Conservation (phyloP, 1,140 invertebrate genomes). For the Achatina immaculata region DNA sequence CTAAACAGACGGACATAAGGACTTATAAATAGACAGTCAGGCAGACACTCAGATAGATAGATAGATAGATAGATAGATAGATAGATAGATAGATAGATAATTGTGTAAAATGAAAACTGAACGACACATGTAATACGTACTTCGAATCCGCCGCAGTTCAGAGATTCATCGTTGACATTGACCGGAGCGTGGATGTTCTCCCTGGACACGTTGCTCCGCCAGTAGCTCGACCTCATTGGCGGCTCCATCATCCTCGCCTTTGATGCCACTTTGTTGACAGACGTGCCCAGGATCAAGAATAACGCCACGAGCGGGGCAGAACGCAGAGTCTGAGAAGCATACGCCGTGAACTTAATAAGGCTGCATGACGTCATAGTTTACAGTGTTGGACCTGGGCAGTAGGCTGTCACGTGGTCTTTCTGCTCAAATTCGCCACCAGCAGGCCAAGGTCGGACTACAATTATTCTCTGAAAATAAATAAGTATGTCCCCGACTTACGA, state of each 20-base stretch:
- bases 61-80: background rate
- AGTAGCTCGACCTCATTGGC: constrained; percentile 90
- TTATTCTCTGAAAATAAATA: too few relatives aligned
- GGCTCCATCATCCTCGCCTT: constrained; percentile 90
- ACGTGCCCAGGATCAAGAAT: background rate
- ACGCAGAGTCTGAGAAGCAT: background rate
- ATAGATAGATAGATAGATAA: background rate
- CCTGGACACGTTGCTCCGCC: constrained; percentile 84
- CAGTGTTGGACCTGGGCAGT: too few relatives aligned
- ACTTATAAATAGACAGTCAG: background rate
- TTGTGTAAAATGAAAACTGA: too few relatives aligned
- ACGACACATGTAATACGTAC: too few relatives aligned
- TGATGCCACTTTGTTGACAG: constrained; percentile 67
- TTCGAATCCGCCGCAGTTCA: constrained; percentile 84
- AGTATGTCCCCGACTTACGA: too few relatives aligned
- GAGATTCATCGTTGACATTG: constrained; percentile 92
- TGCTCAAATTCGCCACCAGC: too few relatives aligned
- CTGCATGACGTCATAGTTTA: background rate
- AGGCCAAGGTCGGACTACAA: too few relatives aligned
- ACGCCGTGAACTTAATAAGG: background rate
- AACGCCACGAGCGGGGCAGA: background rate
- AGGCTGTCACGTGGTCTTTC: too few relatives aligned
- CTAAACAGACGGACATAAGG: too few relatives aligned
- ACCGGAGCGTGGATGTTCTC: constrained; percentile 86
- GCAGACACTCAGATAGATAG: background rate